phyloP scores from a whole-genome alignment of 2,797 vertebrate species.

The Forpus xanthops region DNA sequence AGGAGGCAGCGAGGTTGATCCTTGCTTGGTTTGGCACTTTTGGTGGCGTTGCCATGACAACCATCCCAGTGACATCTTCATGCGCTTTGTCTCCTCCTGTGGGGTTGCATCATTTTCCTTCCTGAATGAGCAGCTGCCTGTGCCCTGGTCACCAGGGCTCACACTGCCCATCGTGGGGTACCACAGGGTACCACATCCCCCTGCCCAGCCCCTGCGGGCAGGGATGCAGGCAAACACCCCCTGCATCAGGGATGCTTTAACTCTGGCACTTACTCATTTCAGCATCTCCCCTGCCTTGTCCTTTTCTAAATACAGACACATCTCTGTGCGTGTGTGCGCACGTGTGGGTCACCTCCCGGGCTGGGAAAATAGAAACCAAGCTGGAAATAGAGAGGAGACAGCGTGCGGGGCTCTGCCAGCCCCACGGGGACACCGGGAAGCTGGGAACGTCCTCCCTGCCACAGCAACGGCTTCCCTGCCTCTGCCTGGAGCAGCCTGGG shows the following conservation, averaged over 20 bases:
- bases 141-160: not conserved
- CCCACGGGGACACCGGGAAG: not conserved
- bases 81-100: not conserved
- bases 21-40: not conserved
- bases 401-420: not conserved
- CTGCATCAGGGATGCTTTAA: fast-evolving
- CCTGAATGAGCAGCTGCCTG: not conserved
- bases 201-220: not conserved
- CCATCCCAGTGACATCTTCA: slow-evolving; percentile 17
- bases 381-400: slow-evolving; percentile 18
- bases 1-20: not conserved
- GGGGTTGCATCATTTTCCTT: not conserved
- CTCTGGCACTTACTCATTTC: not conserved
- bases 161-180: fast-evolving
- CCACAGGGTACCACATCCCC: not conserved
- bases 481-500: not conserved
- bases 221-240: fast-evolving
- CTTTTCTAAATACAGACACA: not conserved
- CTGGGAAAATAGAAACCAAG: not conserved
- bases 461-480: not conserved
- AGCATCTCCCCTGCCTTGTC: not conserved
- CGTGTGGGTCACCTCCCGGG: not conserved
- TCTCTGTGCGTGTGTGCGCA: not conserved
- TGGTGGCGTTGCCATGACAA: slow-evolving; percentile 28
- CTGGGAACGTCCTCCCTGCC: not conserved